Base-by-base conservation (phyloP, 2,797 vertebrate genomes). In the Xerus rutilus region DNA sequence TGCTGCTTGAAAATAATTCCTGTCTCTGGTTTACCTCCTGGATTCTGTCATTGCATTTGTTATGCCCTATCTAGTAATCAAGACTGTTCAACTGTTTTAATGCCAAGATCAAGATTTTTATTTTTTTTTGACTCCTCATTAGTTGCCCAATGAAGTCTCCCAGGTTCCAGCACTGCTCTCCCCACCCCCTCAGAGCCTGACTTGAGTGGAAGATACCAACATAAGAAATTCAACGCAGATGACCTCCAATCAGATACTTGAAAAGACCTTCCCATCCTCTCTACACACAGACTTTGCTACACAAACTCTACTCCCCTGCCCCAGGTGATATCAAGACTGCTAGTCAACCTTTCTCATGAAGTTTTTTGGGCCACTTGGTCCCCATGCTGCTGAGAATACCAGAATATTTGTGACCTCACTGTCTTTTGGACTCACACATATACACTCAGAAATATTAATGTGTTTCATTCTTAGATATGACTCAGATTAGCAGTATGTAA, bases 371-470 rank as follows among this genome's bases (percentile, higher is more conserved):
- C 5, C 0, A 0, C 3, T 57, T 59, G 11, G 12, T 28, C 8
- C 9, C 20, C 9, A 83, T 4, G n/a, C 0, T n/a, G 23, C 18
- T 93, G 39, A 5, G 32, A 32, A 5, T 93, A 1, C 25, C 20
- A 21, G 3, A 79, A 8, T 74, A 12, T 18, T 15, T 35, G 5
- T 32, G 70, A 2, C 7, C n/a, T 59, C 0, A 14, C 15, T 59
- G 14, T 10, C 18, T 81, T 47, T 17, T 30, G 3, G 4, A 43
- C 2, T 21, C 67, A 2, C 0, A 1, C 9, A 25, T 3, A 45
- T 17, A 65, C 4, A 54, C 25, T 73, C 13, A 32, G 2, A 81
- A 76, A 13, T 30, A 67, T 47, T 49, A 76, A 52, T 15, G 59
- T 64, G 15, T 28, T 54, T 3, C 3, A 11, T 35, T 28, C 1